phyloP scores from a whole-genome alignment of 1,140 invertebrate species.

The Drosophila dunni region DNA sequence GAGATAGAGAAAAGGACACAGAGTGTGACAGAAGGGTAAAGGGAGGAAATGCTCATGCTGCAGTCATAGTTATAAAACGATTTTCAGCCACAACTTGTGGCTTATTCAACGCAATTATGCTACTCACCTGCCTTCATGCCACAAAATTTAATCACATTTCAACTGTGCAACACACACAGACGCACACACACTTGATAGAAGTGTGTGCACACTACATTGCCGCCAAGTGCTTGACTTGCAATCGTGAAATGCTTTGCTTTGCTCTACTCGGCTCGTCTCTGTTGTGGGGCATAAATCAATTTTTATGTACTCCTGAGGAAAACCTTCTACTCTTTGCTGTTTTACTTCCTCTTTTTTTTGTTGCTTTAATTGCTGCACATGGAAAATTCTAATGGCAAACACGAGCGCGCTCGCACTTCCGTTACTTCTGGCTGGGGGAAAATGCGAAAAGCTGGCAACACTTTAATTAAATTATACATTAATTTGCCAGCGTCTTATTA shows the following conservation, averaged over 20 bases:
- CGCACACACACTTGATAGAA: constrained; percentile 1
- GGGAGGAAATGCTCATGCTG: neutral
- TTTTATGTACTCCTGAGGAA: constrained; percentile 43
- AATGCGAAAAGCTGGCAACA: constrained; percentile 14
- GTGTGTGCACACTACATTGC: constrained; percentile 45
- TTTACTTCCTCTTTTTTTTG: neutral
- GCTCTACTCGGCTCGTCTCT: neutral
- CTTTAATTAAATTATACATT: constrained; percentile 75
- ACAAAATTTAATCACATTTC: constrained; percentile 63
- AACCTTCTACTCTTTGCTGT: neutral
- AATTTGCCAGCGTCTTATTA: constrained; percentile 75
- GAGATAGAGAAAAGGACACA: neutral
- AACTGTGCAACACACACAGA: constrained; percentile 16
- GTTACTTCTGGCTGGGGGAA: neutral
- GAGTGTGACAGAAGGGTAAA: neutral
- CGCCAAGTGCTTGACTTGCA: constrained; percentile 68
- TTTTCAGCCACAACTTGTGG: constrained; percentile 27
- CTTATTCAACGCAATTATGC: constrained; percentile 35
- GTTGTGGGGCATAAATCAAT: constrained; percentile 63
- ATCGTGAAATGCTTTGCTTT: constrained; percentile 53
- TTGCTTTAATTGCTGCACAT: constrained; percentile 66
- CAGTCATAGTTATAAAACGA: constrained; percentile 4
- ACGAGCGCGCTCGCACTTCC: constrained; percentile 48
- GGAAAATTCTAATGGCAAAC: constrained; percentile 67
- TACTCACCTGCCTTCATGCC: constrained; percentile 3